Evolutionary conservation across 2,888 invertebrate species (phyloP), one percentile per base, ranked within the genome.

Genomic region (Tipula lateralis): DNA sequence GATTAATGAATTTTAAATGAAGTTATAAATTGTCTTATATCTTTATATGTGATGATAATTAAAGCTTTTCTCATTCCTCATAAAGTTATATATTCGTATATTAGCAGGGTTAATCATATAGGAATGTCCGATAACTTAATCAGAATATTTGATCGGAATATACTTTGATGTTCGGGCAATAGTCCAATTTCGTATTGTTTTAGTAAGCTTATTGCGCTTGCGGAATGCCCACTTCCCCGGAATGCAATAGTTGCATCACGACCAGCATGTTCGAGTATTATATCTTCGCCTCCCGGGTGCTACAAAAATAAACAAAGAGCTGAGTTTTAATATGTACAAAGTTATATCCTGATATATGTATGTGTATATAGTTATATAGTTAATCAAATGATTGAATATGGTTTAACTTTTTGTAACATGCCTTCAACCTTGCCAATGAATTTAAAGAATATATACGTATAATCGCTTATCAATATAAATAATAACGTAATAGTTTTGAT

Each of bases 211-310:
- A 92, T 89, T 0, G 96, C 95, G 85, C 91, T 91, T 13, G 91
- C 91, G 2, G 95, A 94, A 88, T 97, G 97, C 0, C 96, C 96
- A 0, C 94, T 93, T 83, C 95, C 94, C 16, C 95, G 92, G 90
- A 96, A 97, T 0, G 96, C 95, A 1, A 95, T 91, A 30, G 95
- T 96, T 0, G 96, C 96, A 89, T 97, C 97, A 12, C 95, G 92
- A 0, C 97, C 97, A 0, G 96, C 96, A 89, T 96, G 93, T 87
- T 97, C 97, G 87, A 96, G 89, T 87, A 97, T 92, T 19, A 97
- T 92, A 86, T 96, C 96, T 12, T 92, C 92, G 6, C 97, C 96
- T 84, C 96, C 97, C 0, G 96, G 96, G 90, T 97, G 97, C 93
- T 95, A 89, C 88, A 89, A 86, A 87, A 86, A 86, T 85, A 83